Base-by-base conservation (phyloP, 1,140 invertebrate species). In the Leptinotarsa undecemlineata region DNA sequence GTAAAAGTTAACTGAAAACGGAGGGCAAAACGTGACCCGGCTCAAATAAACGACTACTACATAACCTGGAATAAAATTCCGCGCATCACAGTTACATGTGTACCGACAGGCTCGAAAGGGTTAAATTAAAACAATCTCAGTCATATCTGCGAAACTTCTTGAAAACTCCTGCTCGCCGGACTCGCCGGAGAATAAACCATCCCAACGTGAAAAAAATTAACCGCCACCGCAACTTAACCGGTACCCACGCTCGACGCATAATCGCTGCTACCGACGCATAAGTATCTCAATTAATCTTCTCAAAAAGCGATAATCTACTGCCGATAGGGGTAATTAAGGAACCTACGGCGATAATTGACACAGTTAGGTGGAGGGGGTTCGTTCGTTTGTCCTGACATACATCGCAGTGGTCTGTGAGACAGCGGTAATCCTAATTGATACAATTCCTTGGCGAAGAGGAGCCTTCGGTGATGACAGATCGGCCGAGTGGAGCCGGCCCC, bases 361-460 rank as follows among this genome's bases (percentile, higher is more conserved):
- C 51, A 57, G 33, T 42, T 42, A 42, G 33, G 19, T 21, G 42
- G 69, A n/a, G 21, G 51, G 69, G 57, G 69, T 71, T 68, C 15
- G 8, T 19, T 42, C 8, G 23, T 68, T 68, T 61, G 69, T 71
- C 68, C n/a, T 15, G 15, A 23, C 68, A 69, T 19, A 69, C 42
- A 69, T 69, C 33, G 68, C 48, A 48, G 42, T 48, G 33, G 68
- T 21, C 68, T 69, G 42, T 20, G 69, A 61, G 75, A 78, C 75
- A 73, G 73, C 78, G 75, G 75, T 80, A 81, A 82, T 79, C 76
- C 81, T 82, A 82, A 82, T 82, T 82, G 81, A 82, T 82, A 82
- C 79, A 82, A 82, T 81, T 82, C 76, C 76, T 68, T 70, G 61
- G 71, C 71, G 74, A 61, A 75, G 57, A 71, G 26, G 73, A 73